A percentile compares a stretch with the other conserved stretches of the same genome.
These are phyloP conservation scores for Trialeurodes vaporariorum DNA, from an alignment of 1,140 invertebrate genomes.

Conservation along the genomic window DNA sequence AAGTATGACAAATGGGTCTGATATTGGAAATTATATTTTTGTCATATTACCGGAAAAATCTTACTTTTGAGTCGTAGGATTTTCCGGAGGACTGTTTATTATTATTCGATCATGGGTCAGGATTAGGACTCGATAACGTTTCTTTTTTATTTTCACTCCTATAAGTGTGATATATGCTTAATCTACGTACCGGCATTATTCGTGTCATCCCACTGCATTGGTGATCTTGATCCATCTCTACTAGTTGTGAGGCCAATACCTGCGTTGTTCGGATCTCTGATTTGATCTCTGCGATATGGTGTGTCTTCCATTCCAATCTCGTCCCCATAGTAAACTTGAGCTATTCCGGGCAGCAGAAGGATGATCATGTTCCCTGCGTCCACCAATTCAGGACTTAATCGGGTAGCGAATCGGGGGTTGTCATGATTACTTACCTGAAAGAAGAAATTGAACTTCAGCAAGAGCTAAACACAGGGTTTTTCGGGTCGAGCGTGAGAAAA, in stretches of 20 bases:
- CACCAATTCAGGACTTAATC: constrained; percentile 46
- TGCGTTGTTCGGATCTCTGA: constrained; percentile 36
- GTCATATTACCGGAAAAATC: too few relatives aligned
- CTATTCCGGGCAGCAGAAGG: constrained; percentile 57
- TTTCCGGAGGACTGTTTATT: too few relatives aligned
- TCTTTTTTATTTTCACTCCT: too few relatives aligned
- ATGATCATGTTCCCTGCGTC: constrained; percentile 64
- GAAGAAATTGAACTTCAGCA: constrained; percentile 56
- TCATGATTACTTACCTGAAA: too few relatives aligned
- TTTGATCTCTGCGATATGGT: constrained; percentile 41
- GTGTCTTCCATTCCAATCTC: constrained; percentile 63
- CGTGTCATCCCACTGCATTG: constrained; percentile 57
- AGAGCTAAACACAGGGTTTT: too few relatives aligned
- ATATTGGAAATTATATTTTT: too few relatives aligned
- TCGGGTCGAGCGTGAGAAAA: too few relatives aligned
- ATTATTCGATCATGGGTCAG: too few relatives aligned
- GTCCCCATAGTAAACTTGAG: constrained; percentile 65
- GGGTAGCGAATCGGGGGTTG: constrained; percentile 46
- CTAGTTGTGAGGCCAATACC: constrained; percentile 39
- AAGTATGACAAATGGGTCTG: too few relatives aligned
- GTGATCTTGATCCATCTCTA: constrained; percentile 53
- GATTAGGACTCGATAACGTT: too few relatives aligned
- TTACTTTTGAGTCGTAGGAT: too few relatives aligned
- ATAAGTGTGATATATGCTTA: not conserved
- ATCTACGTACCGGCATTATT: constrained; percentile 41